A percentile compares a stretch with the other conserved stretches of the same genome.
These are phyloP conservation scores for Drosophila helvetica DNA, from an alignment of 2,888 invertebrate genomes.

Conservation along the genomic window DNA sequence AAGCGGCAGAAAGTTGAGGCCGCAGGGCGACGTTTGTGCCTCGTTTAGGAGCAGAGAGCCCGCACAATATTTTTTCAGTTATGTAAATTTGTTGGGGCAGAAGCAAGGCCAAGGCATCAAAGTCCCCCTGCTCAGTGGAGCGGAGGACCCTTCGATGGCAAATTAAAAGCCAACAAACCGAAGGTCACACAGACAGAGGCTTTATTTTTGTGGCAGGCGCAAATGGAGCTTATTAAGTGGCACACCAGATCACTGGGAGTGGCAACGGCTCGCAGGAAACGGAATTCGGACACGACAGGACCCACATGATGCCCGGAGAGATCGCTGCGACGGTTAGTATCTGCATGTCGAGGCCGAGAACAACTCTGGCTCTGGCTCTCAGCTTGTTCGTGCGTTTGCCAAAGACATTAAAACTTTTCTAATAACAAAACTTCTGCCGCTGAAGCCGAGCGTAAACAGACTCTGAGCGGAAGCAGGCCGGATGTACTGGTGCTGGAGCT, in stretches of 20 bases:
- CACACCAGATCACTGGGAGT: constrained; percentile 16
- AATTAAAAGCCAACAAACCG: constrained; percentile 44
- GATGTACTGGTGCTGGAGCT: constrained; percentile 27
- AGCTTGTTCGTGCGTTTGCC: constrained; percentile 57
- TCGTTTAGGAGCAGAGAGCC: constrained; percentile 33
- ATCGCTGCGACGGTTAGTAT: not conserved
- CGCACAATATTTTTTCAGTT: constrained; percentile 54
- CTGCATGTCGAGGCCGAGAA: not conserved
- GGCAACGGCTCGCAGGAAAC: not conserved
- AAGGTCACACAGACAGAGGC: constrained; percentile 23
- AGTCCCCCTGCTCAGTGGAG: constrained; percentile 34
- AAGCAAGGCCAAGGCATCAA: constrained; percentile 10
- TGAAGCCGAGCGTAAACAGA: constrained; percentile 70
- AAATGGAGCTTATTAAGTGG: constrained; percentile 48
- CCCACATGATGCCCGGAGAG: no score
- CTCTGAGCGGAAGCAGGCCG: constrained; percentile 59
- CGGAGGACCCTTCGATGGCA: constrained; percentile 41
- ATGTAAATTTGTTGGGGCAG: constrained; percentile 44
- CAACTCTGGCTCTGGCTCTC: not conserved
- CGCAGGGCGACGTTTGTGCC: constrained; percentile 49
- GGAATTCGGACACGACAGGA: not conserved
- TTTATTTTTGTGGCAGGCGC: constrained; percentile 29
- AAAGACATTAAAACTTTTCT: constrained; percentile 80
- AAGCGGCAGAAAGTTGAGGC: constrained; percentile 40
- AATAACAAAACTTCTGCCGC: constrained; percentile 77